Evolutionary conservation across 2,113 vertebrate species (phyloP).

Genomic region (Sprattus sprattus): DNA sequence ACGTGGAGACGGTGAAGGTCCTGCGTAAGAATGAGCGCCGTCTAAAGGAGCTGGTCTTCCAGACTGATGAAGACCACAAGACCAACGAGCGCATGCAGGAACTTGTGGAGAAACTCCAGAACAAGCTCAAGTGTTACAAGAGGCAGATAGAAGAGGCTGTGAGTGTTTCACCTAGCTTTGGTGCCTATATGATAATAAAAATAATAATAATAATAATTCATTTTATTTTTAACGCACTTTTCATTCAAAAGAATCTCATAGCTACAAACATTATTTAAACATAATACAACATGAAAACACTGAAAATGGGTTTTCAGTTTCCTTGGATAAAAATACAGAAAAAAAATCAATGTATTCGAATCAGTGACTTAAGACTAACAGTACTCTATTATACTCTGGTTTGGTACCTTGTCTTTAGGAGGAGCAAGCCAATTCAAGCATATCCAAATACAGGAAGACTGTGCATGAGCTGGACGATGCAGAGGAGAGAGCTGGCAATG

Average conservation of each 20-base stretch:
- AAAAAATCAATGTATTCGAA: not conserved
- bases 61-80: conserved; percentile 72
- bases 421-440: conserved; percentile 68
- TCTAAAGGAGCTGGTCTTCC: conserved; percentile 70
- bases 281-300: not conserved
- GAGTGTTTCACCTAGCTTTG: not conserved
- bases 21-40: conserved; percentile 65
- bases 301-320: not conserved
- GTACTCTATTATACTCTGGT: not conserved
- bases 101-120: conserved; percentile 71
- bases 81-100: conserved; percentile 71
- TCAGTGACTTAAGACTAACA: not conserved
- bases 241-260: too few relatives aligned
- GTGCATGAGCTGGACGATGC: conserved; percentile 59
- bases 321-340: not conserved
- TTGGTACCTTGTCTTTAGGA: conserved; percentile 54
- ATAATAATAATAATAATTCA: too few relatives aligned
- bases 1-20: conserved; percentile 61
- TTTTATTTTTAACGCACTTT: too few relatives aligned
- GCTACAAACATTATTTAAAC: not conserved
- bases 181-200: not conserved
- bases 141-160: conserved; percentile 66
- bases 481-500: conserved; percentile 61
- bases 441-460: conserved; percentile 65
- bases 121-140: conserved; percentile 71